These are phyloP conservation scores for Lasioglossum leucozonium DNA, from an alignment of 2,888 invertebrate genomes.

Conservation along the genomic window DNA sequence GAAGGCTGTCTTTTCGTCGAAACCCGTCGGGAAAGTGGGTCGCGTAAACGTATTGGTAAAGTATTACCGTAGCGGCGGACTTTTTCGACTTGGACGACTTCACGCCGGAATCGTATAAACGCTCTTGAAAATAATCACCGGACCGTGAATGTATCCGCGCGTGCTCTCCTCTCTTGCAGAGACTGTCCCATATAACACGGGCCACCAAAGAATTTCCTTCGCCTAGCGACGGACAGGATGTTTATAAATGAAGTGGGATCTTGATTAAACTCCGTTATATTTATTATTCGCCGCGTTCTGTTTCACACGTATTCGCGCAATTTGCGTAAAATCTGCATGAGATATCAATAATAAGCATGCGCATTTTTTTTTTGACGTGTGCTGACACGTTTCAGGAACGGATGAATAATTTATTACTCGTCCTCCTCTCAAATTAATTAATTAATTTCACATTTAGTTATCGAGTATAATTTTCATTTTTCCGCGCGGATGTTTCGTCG, in stretches of 20 bases:
- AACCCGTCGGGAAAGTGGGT: constrained; percentile 7
- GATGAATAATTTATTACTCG: not conserved
- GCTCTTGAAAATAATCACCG: not conserved
- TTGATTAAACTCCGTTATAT: not conserved
- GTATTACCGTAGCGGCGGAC: not conserved
- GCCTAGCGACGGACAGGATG: not conserved
- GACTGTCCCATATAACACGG: no score
- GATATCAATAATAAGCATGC: not conserved
- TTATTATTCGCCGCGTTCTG: not conserved
- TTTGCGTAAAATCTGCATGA: not conserved
- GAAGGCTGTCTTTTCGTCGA: constrained; percentile 30
- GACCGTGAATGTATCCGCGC: not conserved
- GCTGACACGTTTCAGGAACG: not conserved
- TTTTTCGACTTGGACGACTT: not conserved
- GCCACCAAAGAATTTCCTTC: not conserved
- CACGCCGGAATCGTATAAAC: not conserved
- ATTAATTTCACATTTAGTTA: not conserved
- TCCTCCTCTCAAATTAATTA: not conserved
- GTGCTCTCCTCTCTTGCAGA: not conserved
- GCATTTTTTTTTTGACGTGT: not conserved
- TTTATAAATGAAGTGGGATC: not conserved
- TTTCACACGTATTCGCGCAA: not conserved
- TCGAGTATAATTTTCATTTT: no score
- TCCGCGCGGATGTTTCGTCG: no score
- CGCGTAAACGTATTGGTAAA: not conserved